Percentiles rank a stretch among this genome's conserved stretches.
These are phyloP conservation scores for Eubasilissa regina DNA, from an alignment of 1,140 invertebrate species.

Conservation along the genomic window DNA sequence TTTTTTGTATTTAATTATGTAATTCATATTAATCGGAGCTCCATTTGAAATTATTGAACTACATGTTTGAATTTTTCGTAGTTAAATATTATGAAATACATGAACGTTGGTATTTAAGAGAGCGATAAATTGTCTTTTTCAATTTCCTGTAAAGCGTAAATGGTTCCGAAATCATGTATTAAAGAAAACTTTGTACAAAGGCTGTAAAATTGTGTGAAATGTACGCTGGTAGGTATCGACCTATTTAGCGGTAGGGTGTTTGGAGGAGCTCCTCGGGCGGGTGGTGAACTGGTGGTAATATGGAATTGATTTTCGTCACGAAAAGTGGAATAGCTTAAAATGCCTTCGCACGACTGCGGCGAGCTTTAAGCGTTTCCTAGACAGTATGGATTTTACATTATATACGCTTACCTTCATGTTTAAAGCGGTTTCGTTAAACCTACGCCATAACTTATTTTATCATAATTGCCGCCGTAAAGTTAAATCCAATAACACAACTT, in stretches of 20 bases:
- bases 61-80: no score
- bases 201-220: neutral
- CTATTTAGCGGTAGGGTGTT: neutral
- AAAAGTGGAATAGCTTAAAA: neutral
- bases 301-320: constrained; percentile 24
- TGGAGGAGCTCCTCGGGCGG: neutral
- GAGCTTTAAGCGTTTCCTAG: constrained; percentile 7
- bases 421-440: neutral
- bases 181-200: no score
- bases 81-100: no score
- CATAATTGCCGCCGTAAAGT: neutral
- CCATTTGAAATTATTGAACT: no score
- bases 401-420: neutral
- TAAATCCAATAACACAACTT: no score
- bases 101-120: no score
- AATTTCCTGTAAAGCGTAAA: no score
- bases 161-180: no score
- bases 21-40: no score
- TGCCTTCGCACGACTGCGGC: neutral
- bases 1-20: no score
- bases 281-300: neutral
- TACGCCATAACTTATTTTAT: neutral
- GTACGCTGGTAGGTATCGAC: neutral
- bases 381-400: constrained; percentile 12
- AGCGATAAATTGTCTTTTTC: no score